Base-by-base conservation (phyloP, 1,140 invertebrate genomes). In the Limonius californicus region DNA sequence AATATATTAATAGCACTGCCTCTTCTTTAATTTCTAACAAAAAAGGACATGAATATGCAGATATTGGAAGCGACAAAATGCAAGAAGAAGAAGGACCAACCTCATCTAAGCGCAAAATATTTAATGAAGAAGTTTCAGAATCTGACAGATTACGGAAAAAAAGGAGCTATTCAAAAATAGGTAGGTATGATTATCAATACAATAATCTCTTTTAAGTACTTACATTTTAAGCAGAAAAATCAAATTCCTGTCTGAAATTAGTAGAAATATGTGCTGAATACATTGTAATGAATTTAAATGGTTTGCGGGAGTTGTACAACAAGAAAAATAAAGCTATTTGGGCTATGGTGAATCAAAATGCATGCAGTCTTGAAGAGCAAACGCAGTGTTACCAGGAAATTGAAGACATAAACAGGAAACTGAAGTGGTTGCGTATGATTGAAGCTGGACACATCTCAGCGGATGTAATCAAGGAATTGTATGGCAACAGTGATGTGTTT, bases 391-490 rank as follows among this genome's bases (percentile, higher is more conserved):
- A 73, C 43, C 57, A 57, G 18, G 62, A 68, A n/a, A 18, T 71
- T 2, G 65, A 65, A n/a, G 70, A 74, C 64, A 54, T 72, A 45
- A 71, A 74, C 47, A 73, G 68, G 55, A 74, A 74, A 55, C 50
- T 56, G 21, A 68, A 70, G 35, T 67, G 66, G 54, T 62, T 74
- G 59, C 57, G 68, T 27, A 61, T 70, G 32, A 71, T 74, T 54
- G 70, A 71, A 35, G 63, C 65, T 18, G 66, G 70, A 20, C 63
- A 74, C 16, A 68, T 70, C 43, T 64, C 67, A 3, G 55, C 58
- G 9, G 68, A 69, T 45, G 57, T 70, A 7, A 54, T 73, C 23
- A 43, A 19, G 12, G 70, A 72, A 42, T 59, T 68, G 42, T 73
- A 72, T 47, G 63, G 62, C 11, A 65, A 70, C 16, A 65, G 61